Base-by-base conservation (phyloP, 1,140 invertebrate genomes). In the Tetraneura akinire region DNA sequence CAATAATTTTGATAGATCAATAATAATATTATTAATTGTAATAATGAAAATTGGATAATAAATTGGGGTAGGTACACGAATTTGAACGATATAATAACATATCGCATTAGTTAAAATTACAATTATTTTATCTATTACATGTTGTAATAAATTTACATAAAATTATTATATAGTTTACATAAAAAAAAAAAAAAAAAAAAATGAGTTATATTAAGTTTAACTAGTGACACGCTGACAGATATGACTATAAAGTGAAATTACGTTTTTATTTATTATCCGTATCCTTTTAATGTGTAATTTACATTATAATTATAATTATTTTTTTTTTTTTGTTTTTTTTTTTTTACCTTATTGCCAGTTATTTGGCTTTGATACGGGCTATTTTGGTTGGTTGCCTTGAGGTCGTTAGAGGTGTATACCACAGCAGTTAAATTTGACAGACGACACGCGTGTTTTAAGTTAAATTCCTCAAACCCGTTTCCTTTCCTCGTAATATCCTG, bases 391-490 rank as follows among this genome's bases (percentile, higher is more conserved):
- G 55, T 78, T n/a, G 74, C 74, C 74, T 57, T 16, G 21, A 57
- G 71, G 71, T 57, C 29, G 14, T 51, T 53, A 51, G 47, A 57
- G 49, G 51, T 74, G 71, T 57, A 57, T 42, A 57, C 29, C 51
- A 74, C 51, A 42, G 26, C 71, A 42, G 74, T 78, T 78, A 78
- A 47, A 47, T 78, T 62, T 78, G 74, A 78, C 73, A 76, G 73
- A 76, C 73, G 53, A 76, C 74, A 78, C 74, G 74, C 74, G 74
- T 60, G 51, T 55, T 76, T 57, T 42, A 76, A 51, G 51, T 53
- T 76, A 42, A 60, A 60, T 57, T 78, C 32, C 32, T 42, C 45
- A 45, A 76, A 76, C 74, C 37, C 74, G 74, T 78, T 60, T 60
- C 29, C 53, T 23, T 76, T 55, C 29, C 51, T 53, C 71, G 32